Evolutionary conservation across 2,888 invertebrate species (phyloP).

Genomic region (Metellina segmentata): DNA sequence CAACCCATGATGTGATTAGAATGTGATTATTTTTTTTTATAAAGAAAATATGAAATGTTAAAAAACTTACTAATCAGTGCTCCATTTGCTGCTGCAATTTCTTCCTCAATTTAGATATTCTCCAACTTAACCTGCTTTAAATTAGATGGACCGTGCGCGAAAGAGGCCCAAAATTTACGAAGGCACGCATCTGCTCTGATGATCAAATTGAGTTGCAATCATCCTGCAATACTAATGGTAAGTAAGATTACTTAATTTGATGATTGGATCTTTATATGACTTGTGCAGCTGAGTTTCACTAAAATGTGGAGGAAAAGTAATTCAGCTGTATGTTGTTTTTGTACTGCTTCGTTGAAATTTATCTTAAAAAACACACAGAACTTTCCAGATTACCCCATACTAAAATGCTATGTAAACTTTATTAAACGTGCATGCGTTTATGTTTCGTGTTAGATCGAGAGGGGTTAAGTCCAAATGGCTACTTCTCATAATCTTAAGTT

Average conservation of each 20-base stretch:
- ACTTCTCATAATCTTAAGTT: too few relatives aligned
- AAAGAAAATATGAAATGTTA: not conserved
- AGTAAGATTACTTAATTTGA: slow-evolving; percentile 70
- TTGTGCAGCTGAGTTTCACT: not conserved
- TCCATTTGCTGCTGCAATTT: not conserved
- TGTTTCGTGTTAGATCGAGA: too few relatives aligned
- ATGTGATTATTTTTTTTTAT: too few relatives aligned
- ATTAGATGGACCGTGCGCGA: slow-evolving; percentile 86
- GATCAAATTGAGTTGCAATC: slow-evolving; percentile 93
- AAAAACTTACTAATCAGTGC: not conserved
- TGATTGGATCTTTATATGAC: not conserved
- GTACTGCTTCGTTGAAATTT: too few relatives aligned
- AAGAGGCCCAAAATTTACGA: slow-evolving; percentile 90
- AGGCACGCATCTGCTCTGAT: slow-evolving; percentile 94
- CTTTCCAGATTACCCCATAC: too few relatives aligned
- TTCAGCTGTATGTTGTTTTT: too few relatives aligned
- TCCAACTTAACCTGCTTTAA: slow-evolving; percentile 89
- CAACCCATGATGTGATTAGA: too few relatives aligned
- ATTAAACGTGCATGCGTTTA: too few relatives aligned
- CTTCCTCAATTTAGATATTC: slow-evolving; percentile 85
- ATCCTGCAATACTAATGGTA: slow-evolving; percentile 89
- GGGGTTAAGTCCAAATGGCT: too few relatives aligned
- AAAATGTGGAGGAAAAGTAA: not conserved
- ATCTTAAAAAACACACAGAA: too few relatives aligned
- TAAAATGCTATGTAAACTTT: too few relatives aligned